Evolutionary conservation across 2,113 vertebrate species (phyloP).

Genomic region (Megaleporinus macrocephalus): DNA sequence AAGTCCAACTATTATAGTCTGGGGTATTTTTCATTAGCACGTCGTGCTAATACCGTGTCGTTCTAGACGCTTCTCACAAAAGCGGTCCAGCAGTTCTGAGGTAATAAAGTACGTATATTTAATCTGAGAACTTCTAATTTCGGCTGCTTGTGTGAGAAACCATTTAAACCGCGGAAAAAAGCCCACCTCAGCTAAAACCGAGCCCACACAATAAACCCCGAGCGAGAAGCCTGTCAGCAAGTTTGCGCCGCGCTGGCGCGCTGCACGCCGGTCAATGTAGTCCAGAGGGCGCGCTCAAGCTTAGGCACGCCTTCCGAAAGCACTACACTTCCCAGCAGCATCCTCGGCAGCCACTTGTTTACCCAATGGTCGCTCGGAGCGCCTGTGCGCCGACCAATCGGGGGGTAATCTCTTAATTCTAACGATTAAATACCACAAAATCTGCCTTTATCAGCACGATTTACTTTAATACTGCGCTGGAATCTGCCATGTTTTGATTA

Average conservation of each 20-base stretch:
- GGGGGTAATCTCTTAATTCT: slow-evolving; percentile 61
- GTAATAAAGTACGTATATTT: too few relatives aligned
- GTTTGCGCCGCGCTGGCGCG: slow-evolving; percentile 64
- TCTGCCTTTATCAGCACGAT: slow-evolving; percentile 36
- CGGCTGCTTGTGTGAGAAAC: neutral
- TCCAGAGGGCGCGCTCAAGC: slow-evolving; percentile 27
- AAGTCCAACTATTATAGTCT: too few relatives aligned
- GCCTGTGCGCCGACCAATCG: slow-evolving; percentile 51
- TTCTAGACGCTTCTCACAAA: too few relatives aligned
- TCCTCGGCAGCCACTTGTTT: slow-evolving; percentile 43
- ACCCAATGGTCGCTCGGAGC: slow-evolving; percentile 60
- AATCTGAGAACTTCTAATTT: neutral
- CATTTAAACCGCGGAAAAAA: slow-evolving; percentile 6
- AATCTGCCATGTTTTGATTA: slow-evolving; percentile 40
- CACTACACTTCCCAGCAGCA: slow-evolving; percentile 69
- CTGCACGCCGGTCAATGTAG: slow-evolving; percentile 65
- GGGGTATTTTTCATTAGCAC: too few relatives aligned
- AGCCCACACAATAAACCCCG: slow-evolving; percentile 74
- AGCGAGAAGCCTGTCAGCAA: slow-evolving; percentile 75
- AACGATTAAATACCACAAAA: slow-evolving; percentile 59
- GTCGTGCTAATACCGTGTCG: too few relatives aligned
- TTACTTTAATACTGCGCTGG: slow-evolving; percentile 29
- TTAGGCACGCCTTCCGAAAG: slow-evolving; percentile 25
- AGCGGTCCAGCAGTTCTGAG: too few relatives aligned
- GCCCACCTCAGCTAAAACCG: slow-evolving; percentile 79